phyloP scores from a whole-genome alignment of 2,797 vertebrate species.

The Sebastiscus tertius region DNA sequence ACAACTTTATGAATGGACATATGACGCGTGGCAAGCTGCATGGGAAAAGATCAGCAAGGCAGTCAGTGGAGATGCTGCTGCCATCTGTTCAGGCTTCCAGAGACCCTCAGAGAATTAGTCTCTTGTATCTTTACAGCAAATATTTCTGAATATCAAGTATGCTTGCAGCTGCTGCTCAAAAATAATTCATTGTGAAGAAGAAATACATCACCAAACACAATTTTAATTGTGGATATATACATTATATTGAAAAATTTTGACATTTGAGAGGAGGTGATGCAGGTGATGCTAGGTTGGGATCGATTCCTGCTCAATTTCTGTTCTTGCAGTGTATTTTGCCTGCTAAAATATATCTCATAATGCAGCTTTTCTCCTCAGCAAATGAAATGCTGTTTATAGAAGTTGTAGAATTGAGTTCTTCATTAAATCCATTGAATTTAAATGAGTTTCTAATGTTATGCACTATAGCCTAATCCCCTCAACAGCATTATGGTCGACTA shows the following conservation, averaged over 20 bases:
- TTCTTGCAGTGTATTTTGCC: background rate
- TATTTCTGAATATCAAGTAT: constrained; percentile 14
- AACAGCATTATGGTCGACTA: constrained; percentile 34
- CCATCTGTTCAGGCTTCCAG: constrained; percentile 63
- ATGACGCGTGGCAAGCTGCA: constrained; percentile 46
- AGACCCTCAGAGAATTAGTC: constrained; percentile 20
- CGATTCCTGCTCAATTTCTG: background rate
- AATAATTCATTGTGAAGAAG: background rate
- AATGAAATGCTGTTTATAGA: constrained; percentile 17
- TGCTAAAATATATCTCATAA: constrained; percentile 16
- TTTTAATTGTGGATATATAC: background rate
- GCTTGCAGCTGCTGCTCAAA: background rate
- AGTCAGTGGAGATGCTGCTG: constrained; percentile 43
- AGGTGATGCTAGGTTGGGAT: background rate
- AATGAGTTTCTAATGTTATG: constrained; percentile 29
- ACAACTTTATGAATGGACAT: constrained; percentile 56
- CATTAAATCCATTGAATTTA: constrained; percentile 21
- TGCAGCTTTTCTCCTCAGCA: background rate
- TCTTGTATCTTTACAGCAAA: background rate
- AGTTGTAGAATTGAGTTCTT: constrained; percentile 15
- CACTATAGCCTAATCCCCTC: constrained; percentile 19
- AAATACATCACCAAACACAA: background rate
- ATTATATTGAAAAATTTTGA: background rate
- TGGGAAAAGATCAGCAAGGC: constrained; percentile 43
- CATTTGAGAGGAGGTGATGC: background rate